phyloP scores from a whole-genome alignment of 2,888 invertebrate species.

The Slavum lentiscoides region DNA sequence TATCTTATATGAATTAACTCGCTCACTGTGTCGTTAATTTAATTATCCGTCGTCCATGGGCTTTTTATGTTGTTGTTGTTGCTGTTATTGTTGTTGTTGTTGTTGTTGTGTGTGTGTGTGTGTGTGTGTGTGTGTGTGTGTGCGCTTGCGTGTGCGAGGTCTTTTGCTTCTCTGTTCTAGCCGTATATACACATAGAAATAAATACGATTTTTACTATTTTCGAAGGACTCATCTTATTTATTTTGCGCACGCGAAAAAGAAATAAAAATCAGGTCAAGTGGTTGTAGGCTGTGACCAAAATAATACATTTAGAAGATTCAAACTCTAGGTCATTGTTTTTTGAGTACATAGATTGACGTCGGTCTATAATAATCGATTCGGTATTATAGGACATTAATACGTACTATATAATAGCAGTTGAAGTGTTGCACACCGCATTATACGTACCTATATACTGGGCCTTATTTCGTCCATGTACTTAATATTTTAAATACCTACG shows the following conservation, averaged over 20 bases:
- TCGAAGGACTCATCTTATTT: slow-evolving; percentile 52
- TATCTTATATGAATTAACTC: background rate
- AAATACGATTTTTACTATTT: slow-evolving; percentile 23
- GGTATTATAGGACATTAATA: background rate
- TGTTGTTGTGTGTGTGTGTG: background rate
- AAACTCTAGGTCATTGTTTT: slow-evolving; percentile 27
- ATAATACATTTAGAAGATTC: slow-evolving; percentile 20
- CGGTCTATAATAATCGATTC: background rate
- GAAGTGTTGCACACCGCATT: background rate
- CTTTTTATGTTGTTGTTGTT: slow-evolving; percentile 24
- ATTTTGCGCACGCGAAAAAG: slow-evolving; percentile 30
- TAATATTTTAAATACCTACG: too few species aligned
- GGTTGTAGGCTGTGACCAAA: slow-evolving; percentile 16
- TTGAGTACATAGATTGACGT: background rate
- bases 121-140: background rate
- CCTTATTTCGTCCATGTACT: background rate
- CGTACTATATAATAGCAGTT: background rate
- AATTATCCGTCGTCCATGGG: slow-evolving; percentile 48
- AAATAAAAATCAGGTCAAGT: slow-evolving; percentile 46
- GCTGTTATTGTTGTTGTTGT: background rate
- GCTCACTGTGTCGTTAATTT: slow-evolving; percentile 36
- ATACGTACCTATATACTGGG: background rate
- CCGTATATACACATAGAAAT: background rate
- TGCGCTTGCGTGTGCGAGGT: background rate
- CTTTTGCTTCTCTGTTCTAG: slow-evolving; percentile 3